Evolutionary conservation across 2,113 vertebrate genomes (phyloP).

Genomic region (Scolopax mira): DNA sequence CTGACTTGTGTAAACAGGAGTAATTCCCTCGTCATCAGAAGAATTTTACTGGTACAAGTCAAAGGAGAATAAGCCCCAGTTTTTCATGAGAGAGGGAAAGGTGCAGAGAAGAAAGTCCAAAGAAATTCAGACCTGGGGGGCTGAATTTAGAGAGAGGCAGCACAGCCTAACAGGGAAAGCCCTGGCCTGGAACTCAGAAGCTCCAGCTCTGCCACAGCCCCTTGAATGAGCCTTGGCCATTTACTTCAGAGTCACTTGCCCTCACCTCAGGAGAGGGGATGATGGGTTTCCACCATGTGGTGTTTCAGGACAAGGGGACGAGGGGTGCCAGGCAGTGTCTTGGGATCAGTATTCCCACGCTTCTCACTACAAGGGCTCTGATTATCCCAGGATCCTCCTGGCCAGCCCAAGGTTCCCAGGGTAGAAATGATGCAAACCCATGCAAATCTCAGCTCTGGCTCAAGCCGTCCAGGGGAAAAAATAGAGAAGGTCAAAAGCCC

Average conservation of each 20-base stretch:
- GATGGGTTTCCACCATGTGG: accelerated
- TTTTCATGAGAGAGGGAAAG: neutral
- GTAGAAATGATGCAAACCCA: neutral
- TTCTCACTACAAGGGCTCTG: neutral
- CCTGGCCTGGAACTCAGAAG: neutral
- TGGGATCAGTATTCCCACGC: neutral
- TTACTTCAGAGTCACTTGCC: neutral
- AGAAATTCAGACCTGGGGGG: too few relatives aligned
- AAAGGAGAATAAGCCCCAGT: neutral
- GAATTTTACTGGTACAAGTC: neutral
- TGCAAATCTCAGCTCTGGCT: neutral
- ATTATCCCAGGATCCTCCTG: neutral
- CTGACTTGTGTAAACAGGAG: conserved; percentile 53
- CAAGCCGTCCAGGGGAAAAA: neutral
- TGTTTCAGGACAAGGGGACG: neutral
- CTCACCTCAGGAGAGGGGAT: accelerated
- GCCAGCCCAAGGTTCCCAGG: neutral
- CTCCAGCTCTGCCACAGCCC: neutral
- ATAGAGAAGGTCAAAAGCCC: neutral
- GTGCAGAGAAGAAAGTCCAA: neutral
- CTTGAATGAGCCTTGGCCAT: neutral
- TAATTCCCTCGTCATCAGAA: neutral
- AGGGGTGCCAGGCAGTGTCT: neutral
- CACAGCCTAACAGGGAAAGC: neutral
- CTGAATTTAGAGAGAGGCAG: neutral